Conservation (phyloP, 2,797 vertebrate genomes). For the Halcyon leucocephala region DNA sequence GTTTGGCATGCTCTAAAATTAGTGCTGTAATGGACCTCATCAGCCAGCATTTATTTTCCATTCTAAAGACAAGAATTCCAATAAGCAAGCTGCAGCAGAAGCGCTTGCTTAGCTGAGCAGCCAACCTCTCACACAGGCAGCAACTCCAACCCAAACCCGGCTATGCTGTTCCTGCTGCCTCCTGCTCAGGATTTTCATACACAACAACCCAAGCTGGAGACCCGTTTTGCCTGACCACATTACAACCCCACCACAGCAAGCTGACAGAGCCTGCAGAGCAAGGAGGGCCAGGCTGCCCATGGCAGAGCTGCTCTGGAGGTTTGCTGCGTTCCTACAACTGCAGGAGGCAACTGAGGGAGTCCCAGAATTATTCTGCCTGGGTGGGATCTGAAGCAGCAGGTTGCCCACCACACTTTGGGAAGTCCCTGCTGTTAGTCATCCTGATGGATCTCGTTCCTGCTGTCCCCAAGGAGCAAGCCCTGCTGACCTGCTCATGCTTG, state of each 20-base stretch:
- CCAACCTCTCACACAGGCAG: neutral
- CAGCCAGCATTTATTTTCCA: constrained; percentile 47
- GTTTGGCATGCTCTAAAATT: constrained; percentile 58
- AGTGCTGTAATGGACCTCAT: constrained; percentile 56
- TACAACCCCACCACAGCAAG: neutral
- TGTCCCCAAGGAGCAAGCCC: neutral
- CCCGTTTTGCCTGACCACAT: rapidly evolving
- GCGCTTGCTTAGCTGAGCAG: neutral
- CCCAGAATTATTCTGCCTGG: neutral
- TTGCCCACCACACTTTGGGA: neutral
- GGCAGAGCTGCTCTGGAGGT: neutral
- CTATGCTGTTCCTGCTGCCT: neutral
- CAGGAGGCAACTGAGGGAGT: neutral
- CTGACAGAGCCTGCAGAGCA: neutral
- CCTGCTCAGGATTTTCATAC: neutral
- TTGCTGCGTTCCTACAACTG: rapidly evolving
- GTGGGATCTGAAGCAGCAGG: neutral
- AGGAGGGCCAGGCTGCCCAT: neutral
- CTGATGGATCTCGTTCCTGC: neutral
- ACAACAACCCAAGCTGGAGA: neutral
- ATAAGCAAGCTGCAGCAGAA: constrained; percentile 31
- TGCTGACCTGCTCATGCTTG: neutral
- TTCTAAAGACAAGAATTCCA: constrained; percentile 54
- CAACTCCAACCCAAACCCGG: neutral
- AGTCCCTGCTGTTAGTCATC: neutral